These are phyloP conservation scores for Rhopalosiphum padi DNA, from an alignment of 1,140 invertebrate genomes.

Conservation along the genomic window DNA sequence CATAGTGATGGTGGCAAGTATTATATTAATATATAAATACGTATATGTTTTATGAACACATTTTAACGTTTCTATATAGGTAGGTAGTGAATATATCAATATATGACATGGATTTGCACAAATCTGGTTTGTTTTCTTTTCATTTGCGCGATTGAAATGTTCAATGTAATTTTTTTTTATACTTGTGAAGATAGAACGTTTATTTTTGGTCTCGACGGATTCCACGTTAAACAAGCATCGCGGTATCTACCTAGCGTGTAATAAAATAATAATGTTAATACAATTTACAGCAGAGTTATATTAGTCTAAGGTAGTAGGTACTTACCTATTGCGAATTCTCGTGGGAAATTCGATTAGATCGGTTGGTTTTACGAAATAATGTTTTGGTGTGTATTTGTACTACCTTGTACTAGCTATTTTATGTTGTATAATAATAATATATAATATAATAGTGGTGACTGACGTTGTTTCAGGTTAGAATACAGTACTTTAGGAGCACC, in stretches of 20 bases:
- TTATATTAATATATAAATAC: neutral
- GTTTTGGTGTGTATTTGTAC: neutral
- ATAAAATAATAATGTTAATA: neutral
- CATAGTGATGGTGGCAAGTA: neutral
- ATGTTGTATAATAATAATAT: neutral
- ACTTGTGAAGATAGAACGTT: neutral
- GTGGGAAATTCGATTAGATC: neutral
- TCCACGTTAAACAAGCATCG: neutral
- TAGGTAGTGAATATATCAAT: neutral
- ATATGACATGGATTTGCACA: neutral
- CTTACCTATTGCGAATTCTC: neutral
- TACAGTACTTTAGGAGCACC: slow-evolving; percentile 4
- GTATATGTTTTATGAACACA: too few relatives aligned
- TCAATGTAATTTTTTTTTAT: neutral
- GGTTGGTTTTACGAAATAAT: neutral
- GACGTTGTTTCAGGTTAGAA: slow-evolving; percentile 46
- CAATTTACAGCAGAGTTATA: neutral
- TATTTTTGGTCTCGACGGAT: neutral
- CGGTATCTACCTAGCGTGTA: neutral
- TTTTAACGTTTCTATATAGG: neutral
- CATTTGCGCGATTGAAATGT: neutral
- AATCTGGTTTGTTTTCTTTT: neutral
- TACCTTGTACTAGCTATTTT: neutral
- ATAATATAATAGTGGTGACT: neutral
- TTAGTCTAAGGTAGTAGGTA: neutral